Conservation (phyloP, 37 sponge, comb jelly and placozoan species). For the Theonella swinhoei region DNA sequence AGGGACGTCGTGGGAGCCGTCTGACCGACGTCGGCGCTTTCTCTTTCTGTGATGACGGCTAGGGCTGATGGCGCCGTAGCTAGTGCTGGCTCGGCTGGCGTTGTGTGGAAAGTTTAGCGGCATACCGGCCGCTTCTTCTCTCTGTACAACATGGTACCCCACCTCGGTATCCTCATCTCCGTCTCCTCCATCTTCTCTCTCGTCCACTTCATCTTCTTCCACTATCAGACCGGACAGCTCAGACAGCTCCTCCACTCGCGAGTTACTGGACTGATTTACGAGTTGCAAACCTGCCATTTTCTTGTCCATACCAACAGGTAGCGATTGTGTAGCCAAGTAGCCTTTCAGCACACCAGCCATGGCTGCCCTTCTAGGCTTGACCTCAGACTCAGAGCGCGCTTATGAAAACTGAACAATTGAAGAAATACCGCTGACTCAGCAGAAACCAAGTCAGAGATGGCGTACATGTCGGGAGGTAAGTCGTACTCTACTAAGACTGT, state of each 20-base stretch:
- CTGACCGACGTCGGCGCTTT: background rate
- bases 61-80: background rate
- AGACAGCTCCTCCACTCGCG: background rate
- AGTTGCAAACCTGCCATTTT: background rate
- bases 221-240: background rate
- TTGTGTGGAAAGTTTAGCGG: background rate
- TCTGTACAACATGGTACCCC: background rate
- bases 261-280: background rate
- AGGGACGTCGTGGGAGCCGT: background rate
- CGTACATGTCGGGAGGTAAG: conserved; percentile 5
- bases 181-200: background rate
- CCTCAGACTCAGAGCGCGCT: background rate
- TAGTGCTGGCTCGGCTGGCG: too few relatives aligned
- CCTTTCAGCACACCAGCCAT: background rate
- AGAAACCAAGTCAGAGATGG: background rate
- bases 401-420: background rate
- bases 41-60: background rate
- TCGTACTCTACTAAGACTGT: conserved; percentile 1
- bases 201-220: background rate
- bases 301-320: background rate
- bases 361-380: background rate
- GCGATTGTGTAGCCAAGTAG: too few relatives aligned
- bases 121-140: background rate
- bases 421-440: conserved; percentile 1
- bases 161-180: background rate